Percentiles rank a stretch among this genome's conserved stretches.
phyloP scores from a whole-genome alignment of 2,888 invertebrate species.

The Cantharis rufa region DNA sequence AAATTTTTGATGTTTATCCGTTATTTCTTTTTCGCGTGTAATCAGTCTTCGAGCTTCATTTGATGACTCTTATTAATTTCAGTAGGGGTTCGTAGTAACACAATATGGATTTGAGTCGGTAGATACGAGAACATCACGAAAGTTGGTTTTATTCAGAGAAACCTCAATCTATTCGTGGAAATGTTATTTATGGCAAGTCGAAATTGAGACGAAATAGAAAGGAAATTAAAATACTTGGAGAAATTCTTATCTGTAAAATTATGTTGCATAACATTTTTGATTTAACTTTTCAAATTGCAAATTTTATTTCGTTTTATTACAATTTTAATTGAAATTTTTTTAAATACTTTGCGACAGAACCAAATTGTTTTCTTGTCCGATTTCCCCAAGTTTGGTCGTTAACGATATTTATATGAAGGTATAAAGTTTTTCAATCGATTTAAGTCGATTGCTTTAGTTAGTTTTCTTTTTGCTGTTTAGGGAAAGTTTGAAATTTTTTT shows the following conservation, averaged over 20 bases:
- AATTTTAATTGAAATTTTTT: slow-evolving; percentile 1
- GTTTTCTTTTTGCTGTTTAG: not conserved
- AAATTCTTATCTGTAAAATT: slow-evolving; percentile 15
- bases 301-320: not conserved
- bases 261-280: not conserved
- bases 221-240: slow-evolving; percentile 28
- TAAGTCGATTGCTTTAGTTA: not conserved
- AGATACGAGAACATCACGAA: not conserved
- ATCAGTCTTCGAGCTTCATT: slow-evolving; percentile 32
- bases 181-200: slow-evolving; percentile 20
- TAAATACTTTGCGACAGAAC: not conserved
- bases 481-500: not conserved
- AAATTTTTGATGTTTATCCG: slow-evolving; percentile 36
- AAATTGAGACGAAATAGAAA: slow-evolving; percentile 22
- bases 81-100: slow-evolving; percentile 7
- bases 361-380: not conserved
- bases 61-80: slow-evolving; percentile 35
- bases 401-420: not conserved
- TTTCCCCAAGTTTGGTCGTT: not conserved
- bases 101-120: not conserved
- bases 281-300: not conserved
- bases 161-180: slow-evolving; percentile 12
- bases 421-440: not conserved
- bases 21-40: slow-evolving; percentile 35
- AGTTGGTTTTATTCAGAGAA: slow-evolving; percentile 6